Evolutionary conservation across 2,113 vertebrate genomes (phyloP).

Genomic region (Bufo gargarizans): DNA sequence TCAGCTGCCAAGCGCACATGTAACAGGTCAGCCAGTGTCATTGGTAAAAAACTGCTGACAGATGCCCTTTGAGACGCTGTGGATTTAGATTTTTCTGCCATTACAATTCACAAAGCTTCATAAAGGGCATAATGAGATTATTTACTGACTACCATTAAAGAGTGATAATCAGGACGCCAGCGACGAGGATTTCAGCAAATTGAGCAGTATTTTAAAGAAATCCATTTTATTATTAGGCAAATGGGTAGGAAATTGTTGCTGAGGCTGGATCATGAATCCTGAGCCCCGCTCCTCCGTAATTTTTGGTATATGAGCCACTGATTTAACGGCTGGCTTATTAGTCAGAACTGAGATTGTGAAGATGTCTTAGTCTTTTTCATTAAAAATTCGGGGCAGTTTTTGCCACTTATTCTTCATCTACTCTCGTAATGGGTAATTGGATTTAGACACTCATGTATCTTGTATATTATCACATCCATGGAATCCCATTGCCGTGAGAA

Average conservation of each 20-base stretch:
- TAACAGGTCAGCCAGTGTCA: too few species aligned
- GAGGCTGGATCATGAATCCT: conserved; percentile 24
- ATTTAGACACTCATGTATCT: neutral
- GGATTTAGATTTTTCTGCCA: neutral
- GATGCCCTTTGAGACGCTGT: too few species aligned
- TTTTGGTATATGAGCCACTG: neutral
- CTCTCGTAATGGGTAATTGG: neutral
- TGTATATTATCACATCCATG: conserved; percentile 6
- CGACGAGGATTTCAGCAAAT: conserved; percentile 17
- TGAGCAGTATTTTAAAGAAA: conserved; percentile 46
- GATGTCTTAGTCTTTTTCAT: neutral
- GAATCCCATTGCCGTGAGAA: neutral
- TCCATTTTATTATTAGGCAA: conserved; percentile 18
- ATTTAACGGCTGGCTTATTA: conserved; percentile 40
- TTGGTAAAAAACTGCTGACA: too few species aligned
- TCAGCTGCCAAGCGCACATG: too few species aligned
- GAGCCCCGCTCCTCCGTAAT: neutral
- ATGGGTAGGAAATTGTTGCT: neutral
- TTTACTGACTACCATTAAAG: conserved; percentile 26
- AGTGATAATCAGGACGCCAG: conserved; percentile 32
- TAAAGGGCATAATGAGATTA: conserved; percentile 34
- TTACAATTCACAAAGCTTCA: neutral
- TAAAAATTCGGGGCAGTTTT: neutral
- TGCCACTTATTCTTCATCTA: neutral
- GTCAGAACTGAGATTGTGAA: neutral